These are phyloP conservation scores for Drosophila bifasciata DNA, from an alignment of 1,140 invertebrate species.

Conservation along the genomic window DNA sequence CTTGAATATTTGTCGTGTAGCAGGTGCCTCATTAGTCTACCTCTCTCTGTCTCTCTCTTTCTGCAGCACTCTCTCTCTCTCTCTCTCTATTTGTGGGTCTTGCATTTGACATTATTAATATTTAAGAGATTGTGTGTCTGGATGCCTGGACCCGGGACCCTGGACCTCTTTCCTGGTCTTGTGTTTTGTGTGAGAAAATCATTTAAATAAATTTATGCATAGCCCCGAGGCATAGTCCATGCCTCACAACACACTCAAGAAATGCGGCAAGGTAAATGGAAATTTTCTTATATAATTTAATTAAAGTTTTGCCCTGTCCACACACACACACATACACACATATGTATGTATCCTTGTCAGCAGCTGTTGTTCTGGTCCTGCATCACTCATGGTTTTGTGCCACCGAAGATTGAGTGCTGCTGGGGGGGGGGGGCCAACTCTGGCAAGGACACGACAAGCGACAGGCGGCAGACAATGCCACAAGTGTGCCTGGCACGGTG, in stretches of 20 bases:
- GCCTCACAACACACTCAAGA: not conserved
- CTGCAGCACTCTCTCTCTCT: not conserved
- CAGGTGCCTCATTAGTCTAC: no score
- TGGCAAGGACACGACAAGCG: slow-evolving; percentile 17
- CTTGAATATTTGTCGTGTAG: no score
- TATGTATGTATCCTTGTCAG: slow-evolving; percentile 38
- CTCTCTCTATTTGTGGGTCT: slow-evolving; percentile 28
- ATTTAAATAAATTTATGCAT: slow-evolving; percentile 55
- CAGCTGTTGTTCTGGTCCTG: slow-evolving; percentile 40
- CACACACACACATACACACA: slow-evolving; percentile 13
- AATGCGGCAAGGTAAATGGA: slow-evolving; percentile 43
- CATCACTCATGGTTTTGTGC: slow-evolving; percentile 22
- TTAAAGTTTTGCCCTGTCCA: slow-evolving; percentile 40
- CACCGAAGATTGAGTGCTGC: slow-evolving; percentile 30
- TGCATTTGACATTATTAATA: slow-evolving; percentile 73
- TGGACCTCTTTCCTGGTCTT: not conserved
- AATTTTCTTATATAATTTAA: slow-evolving; percentile 53
- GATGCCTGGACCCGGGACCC: not conserved
- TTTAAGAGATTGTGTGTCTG: slow-evolving; percentile 57
- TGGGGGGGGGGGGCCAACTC: not conserved
- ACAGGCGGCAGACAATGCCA: slow-evolving; percentile 43
- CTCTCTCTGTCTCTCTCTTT: not conserved
- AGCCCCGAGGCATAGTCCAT: slow-evolving; percentile 13
- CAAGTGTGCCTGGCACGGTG: slow-evolving; percentile 64
- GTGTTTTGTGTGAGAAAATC: slow-evolving; percentile 39